Conservation (phyloP, 2,888 invertebrate species). For the Coleophora flavipennella region DNA sequence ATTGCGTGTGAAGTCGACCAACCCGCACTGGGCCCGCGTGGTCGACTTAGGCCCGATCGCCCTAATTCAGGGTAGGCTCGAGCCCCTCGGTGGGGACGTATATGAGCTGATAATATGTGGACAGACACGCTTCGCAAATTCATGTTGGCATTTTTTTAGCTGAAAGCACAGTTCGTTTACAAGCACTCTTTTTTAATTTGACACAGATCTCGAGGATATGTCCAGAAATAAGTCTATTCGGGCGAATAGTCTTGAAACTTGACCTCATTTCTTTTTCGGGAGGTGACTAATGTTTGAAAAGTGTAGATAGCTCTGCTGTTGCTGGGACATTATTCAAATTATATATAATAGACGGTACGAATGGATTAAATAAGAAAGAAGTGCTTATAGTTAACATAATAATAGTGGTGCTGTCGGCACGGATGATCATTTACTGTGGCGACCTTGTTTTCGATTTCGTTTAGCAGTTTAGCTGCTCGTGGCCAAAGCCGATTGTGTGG, state of each 20-base stretch:
- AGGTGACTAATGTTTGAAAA: constrained; percentile 26
- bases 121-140: no score
- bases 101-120: no score
- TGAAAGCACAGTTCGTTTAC: no score
- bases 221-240: constrained; percentile 31
- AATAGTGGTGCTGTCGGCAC: constrained; percentile 14
- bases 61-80: no score
- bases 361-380: not conserved
- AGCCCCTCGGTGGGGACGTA: no score
- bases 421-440: constrained; percentile 55
- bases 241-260: constrained; percentile 34
- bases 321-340: not conserved
- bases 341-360: not conserved
- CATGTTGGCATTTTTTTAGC: no score
- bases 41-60: no score
- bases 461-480: constrained; percentile 31
- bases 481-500: no score
- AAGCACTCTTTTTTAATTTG: not conserved
- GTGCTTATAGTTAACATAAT: not conserved
- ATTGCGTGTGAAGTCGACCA: no score
- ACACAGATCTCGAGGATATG: constrained; percentile 17
- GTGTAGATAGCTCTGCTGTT: not conserved
- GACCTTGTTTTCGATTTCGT: constrained; percentile 68
- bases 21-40: no score
- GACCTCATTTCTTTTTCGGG: constrained; percentile 52